phyloP scores from a whole-genome alignment of 2,888 invertebrate genomes.

The Rhodophaea formosa region DNA sequence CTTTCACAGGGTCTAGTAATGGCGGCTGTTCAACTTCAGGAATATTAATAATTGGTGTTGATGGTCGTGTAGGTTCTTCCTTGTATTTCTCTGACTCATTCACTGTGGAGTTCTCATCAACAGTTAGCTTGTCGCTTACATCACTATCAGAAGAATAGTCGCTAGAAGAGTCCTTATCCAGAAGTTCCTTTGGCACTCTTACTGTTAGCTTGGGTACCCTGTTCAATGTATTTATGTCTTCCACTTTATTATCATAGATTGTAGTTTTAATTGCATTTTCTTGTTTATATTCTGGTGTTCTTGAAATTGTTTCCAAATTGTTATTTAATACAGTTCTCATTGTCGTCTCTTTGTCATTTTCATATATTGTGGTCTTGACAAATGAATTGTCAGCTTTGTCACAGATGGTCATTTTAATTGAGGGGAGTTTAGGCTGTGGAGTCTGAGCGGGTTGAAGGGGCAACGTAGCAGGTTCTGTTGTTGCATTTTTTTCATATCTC shows the following conservation, averaged over 20 bases:
- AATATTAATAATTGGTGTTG: background rate
- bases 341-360: constrained; percentile 64
- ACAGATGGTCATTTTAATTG: constrained; percentile 77
- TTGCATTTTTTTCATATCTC: constrained; percentile 61
- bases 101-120: constrained; percentile 73
- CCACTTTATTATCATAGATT: constrained; percentile 73
- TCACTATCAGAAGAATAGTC: constrained; percentile 81
- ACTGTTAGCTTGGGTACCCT: constrained; percentile 86
- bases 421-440: constrained; percentile 51
- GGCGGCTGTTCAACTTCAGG: background rate
- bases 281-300: constrained; percentile 54
- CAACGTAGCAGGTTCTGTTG: constrained; percentile 35
- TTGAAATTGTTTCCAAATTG: constrained; percentile 52
- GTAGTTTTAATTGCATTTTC: constrained; percentile 69
- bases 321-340: constrained; percentile 65
- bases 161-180: constrained; percentile 76
- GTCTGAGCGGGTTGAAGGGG: constrained; percentile 31
- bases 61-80: constrained; percentile 27
- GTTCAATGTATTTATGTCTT: constrained; percentile 69
- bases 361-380: constrained; percentile 71
- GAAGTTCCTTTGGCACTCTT: constrained; percentile 83
- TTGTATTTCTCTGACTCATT: constrained; percentile 33
- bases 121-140: constrained; percentile 81
- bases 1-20: background rate
- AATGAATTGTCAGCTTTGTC: constrained; percentile 75